Evolutionary conservation across 2,113 vertebrate species (phyloP).

Genomic region (Tachycineta bicolor): DNA sequence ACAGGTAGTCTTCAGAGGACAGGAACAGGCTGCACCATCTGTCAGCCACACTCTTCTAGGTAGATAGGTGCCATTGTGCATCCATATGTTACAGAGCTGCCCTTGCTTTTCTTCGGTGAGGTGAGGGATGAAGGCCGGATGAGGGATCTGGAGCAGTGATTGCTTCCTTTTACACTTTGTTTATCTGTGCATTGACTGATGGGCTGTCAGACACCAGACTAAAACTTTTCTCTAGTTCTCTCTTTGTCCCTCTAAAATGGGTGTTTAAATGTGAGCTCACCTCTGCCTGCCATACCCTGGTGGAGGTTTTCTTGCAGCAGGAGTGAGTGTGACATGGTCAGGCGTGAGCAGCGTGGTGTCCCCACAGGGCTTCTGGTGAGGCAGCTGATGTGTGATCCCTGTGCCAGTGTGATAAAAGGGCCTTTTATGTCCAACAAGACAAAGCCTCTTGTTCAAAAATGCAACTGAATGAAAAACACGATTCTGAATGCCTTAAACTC

Average conservation of each 20-base stretch:
- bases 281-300: not conserved
- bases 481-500: slow-evolving; percentile 8
- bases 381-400: slow-evolving; percentile 2
- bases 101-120: not conserved
- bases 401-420: not conserved
- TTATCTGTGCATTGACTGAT: not conserved
- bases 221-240: not conserved
- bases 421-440: slow-evolving; percentile 2
- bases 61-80: not conserved
- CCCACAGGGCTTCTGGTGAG: not conserved
- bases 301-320: not conserved
- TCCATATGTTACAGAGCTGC: not conserved
- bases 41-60: not conserved
- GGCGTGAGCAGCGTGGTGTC: not conserved
- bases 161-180: not conserved
- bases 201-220: not conserved
- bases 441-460: slow-evolving; percentile 57
- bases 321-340: not conserved
- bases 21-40: not conserved
- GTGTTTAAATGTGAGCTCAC: not conserved
- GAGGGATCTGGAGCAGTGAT: not conserved
- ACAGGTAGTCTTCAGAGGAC: not conserved
- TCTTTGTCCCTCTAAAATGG: not conserved
- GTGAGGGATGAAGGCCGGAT: not conserved
- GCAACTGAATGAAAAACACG: slow-evolving; percentile 32